phyloP scores from a whole-genome alignment of 2,888 invertebrate genomes.

The Ichneumoninae sp. region DNA sequence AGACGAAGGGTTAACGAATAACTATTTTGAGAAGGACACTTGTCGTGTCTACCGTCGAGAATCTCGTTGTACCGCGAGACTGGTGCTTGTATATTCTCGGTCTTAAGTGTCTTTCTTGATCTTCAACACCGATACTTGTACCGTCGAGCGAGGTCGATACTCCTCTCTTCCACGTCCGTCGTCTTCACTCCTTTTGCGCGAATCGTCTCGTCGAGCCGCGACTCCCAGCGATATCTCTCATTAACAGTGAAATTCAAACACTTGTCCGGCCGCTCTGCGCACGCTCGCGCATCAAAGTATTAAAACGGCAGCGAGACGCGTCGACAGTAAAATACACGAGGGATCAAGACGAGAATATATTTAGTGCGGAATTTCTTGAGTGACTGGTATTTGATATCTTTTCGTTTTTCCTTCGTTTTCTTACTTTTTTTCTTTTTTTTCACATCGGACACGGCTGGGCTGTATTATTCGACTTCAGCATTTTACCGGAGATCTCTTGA shows the following conservation, averaged over 20 bases:
- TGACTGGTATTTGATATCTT: conserved; percentile 1
- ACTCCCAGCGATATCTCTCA: conserved; percentile 30
- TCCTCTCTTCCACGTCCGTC: conserved; percentile 12
- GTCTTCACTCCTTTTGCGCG: conserved; percentile 6
- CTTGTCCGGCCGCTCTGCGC: conserved; percentile 5
- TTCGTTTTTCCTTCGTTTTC: neutral
- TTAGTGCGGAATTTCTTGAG: conserved; percentile 16
- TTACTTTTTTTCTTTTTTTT: neutral
- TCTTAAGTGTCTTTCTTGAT: conserved; percentile 44
- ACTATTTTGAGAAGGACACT: conserved; percentile 40
- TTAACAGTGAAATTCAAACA: conserved; percentile 1
- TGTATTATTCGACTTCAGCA: conserved; percentile 51
- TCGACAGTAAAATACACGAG: conserved; percentile 13
- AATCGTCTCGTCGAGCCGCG: conserved; percentile 13
- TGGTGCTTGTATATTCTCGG: conserved; percentile 29
- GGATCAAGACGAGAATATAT: conserved; percentile 1
- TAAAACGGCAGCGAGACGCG: neutral
- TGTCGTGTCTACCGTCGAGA: conserved; percentile 17
- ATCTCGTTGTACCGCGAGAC: conserved; percentile 31
- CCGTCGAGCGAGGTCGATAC: neutral
- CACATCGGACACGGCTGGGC: conserved; percentile 41
- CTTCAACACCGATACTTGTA: conserved; percentile 31
- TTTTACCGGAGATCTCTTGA: conserved; percentile 62
- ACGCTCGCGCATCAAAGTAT: neutral
- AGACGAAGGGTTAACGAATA: conserved; percentile 41